Evolutionary conservation across 2,797 vertebrate species (phyloP).

Genomic region (Rachycentron canadum): DNA sequence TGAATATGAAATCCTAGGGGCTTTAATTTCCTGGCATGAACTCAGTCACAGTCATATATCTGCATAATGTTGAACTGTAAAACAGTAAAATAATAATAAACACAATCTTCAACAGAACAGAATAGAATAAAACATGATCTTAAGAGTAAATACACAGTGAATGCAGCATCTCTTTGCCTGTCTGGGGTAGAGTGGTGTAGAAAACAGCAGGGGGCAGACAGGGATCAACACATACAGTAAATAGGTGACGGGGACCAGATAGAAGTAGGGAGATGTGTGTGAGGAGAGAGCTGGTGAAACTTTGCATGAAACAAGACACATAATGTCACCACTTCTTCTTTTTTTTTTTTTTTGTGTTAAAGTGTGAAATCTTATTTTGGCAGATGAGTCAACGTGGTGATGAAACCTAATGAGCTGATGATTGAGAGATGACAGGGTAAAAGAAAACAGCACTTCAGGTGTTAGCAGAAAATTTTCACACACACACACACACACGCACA

Average conservation of each 20-base stretch:
- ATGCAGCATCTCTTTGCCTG: no score
- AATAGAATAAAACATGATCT: no score
- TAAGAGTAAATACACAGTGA: no score
- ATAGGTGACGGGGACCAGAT: not conserved
- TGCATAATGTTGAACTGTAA: no score
- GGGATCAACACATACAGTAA: not conserved
- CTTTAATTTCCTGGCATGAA: no score
- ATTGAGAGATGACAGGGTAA: not conserved
- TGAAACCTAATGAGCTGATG: not conserved
- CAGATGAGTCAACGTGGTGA: not conserved
- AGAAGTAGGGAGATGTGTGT: not conserved
- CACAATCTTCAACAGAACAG: no score
- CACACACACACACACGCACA: not conserved
- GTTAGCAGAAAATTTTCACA: not conserved
- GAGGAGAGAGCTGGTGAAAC: not conserved
- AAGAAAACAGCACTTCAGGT: not conserved
- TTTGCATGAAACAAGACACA: not conserved
- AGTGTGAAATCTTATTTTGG: not conserved
- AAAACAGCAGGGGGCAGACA: constrained; percentile 48
- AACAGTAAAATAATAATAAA: no score
- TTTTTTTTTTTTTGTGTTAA: not conserved
- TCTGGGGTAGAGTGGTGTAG: not conserved
- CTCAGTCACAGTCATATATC: no score
- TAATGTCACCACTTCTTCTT: not conserved
- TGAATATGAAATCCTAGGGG: no score